A percentile compares a stretch with the other conserved stretches of the same genome.
These are phyloP conservation scores for Argya squamiceps DNA, from an alignment of 2,797 vertebrate genomes.

Conservation along the genomic window DNA sequence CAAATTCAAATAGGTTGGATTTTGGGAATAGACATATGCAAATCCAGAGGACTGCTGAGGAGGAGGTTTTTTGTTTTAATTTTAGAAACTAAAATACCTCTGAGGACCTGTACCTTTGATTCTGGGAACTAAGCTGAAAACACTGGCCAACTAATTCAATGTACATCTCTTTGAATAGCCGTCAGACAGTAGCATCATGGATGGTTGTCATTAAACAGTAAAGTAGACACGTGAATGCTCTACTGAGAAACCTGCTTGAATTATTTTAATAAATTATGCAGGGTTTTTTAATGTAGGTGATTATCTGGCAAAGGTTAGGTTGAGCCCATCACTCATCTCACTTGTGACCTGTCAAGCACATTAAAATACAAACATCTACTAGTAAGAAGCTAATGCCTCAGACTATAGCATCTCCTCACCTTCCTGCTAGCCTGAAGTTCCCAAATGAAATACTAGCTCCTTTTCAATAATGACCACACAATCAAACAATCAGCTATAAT, in stretches of 20 bases:
- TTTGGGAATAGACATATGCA: not conserved
- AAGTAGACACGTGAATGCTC: not conserved
- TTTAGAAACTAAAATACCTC: not conserved
- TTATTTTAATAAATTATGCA: slow-evolving; percentile 57
- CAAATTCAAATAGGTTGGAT: not conserved
- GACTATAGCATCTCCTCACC: not conserved
- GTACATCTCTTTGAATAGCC: not conserved
- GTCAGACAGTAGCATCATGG: not conserved
- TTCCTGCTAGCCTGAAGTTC: slow-evolving; percentile 15
- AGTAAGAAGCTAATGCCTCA: slow-evolving; percentile 6
- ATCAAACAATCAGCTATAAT: slow-evolving; percentile 33
- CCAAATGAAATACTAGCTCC: slow-evolving; percentile 57
- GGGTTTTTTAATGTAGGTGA: slow-evolving; percentile 38
- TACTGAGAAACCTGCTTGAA: slow-evolving; percentile 4
- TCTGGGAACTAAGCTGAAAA: not conserved
- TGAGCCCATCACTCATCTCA: slow-evolving; percentile 58
- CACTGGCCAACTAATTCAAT: not conserved
- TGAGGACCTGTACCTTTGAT: not conserved
- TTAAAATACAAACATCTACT: slow-evolving; percentile 35
- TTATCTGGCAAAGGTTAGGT: slow-evolving; percentile 62
- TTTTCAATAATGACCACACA: slow-evolving; percentile 61
- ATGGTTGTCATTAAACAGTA: not conserved
- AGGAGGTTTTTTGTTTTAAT: not conserved
- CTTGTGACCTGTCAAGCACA: slow-evolving; percentile 33
- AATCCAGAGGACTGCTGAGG: not conserved